phyloP scores from a whole-genome alignment of 2,113 vertebrate genomes.

The Calyptommatus sinebrachiatus region DNA sequence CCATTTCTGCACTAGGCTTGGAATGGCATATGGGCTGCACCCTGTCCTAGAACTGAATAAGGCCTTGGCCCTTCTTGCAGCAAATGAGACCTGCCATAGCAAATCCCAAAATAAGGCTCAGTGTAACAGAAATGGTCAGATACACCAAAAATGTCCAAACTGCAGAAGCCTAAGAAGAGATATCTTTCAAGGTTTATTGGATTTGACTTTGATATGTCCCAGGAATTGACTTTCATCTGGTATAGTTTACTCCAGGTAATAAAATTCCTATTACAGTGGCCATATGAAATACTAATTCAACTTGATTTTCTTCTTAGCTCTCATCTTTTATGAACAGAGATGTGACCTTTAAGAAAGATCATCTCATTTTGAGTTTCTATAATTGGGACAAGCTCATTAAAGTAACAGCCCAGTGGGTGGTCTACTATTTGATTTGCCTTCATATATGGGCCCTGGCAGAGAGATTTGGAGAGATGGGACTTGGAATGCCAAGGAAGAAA shows the following conservation, averaged over 20 bases:
- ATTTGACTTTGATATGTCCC: conserved; percentile 17
- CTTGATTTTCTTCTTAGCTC: conserved; percentile 11
- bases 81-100: no score
- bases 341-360: conserved; percentile 29
- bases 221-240: conserved; percentile 17
- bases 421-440: background rate
- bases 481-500: background rate
- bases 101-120: no score
- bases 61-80: no score
- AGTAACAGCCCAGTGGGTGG: background rate
- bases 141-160: conserved; percentile 28
- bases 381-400: conserved; percentile 14
- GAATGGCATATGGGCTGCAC: no score
- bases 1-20: no score
- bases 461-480: background rate
- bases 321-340: conserved; percentile 30
- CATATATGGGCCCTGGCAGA: background rate
- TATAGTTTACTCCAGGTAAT: conserved; percentile 29
- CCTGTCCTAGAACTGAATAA: no score
- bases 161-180: background rate
- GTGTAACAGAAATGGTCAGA: background rate
- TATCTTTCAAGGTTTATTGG: conserved; percentile 24
- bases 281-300: conserved; percentile 25
- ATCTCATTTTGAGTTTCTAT: conserved; percentile 25
- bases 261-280: conserved; percentile 18